These are phyloP conservation scores for Spermophilus dauricus DNA, from an alignment of 2,113 vertebrate genomes.

Conservation along the genomic window DNA sequence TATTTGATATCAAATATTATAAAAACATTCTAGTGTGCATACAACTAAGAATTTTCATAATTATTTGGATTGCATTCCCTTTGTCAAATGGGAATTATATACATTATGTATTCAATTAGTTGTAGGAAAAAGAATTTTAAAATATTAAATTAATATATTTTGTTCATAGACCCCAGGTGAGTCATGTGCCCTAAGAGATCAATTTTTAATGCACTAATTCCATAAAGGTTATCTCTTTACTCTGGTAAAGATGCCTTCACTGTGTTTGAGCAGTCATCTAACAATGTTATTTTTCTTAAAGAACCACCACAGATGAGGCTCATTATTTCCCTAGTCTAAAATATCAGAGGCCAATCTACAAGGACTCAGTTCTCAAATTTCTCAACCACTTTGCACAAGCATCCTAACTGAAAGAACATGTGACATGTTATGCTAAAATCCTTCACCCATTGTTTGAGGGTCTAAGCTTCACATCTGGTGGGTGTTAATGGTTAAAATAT, in stretches of 20 bases:
- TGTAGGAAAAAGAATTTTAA: slow-evolving; percentile 26
- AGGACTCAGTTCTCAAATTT: not conserved
- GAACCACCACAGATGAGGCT: not conserved
- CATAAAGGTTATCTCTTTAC: not conserved
- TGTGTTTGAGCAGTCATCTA: not conserved
- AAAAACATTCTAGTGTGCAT: not conserved
- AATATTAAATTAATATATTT: slow-evolving; percentile 20
- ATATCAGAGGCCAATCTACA: not conserved
- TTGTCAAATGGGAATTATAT: slow-evolving; percentile 4
- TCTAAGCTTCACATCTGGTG: not conserved
- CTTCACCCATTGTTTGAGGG: not conserved
- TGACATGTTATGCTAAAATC: not conserved
- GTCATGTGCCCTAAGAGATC: not conserved
- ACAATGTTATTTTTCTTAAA: not conserved
- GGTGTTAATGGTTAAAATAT: not conserved
- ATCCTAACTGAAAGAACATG: not conserved
- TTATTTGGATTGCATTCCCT: not conserved
- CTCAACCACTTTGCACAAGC: not conserved
- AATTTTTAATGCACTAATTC: not conserved
- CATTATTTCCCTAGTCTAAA: not conserved
- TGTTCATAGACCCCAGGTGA: not conserved
- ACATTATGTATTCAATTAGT: not conserved
- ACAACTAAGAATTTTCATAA: not conserved
- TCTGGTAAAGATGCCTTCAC: not conserved
- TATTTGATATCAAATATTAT: not conserved